Base-by-base conservation (phyloP, 2,888 invertebrate species). In the Spicauda simplicius region DNA sequence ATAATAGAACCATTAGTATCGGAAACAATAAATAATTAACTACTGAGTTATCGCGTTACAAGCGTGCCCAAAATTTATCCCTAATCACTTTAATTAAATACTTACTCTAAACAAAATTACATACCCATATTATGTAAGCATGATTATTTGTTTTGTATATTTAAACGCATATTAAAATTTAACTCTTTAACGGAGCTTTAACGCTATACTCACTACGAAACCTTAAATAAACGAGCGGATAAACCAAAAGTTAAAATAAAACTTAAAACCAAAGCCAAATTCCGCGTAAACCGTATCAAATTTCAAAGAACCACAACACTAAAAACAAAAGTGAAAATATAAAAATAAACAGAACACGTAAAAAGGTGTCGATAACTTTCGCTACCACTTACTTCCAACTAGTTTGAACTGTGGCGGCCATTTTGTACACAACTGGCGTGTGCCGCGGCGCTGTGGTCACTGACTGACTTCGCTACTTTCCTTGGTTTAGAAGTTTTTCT, bases 401-500 rank as follows among this genome's bases (percentile, higher is more conserved):
- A 57, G 70, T 73, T 71, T 73, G 68, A 48, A 91, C 82, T 56
- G 91, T 83, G 66, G 92, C 90, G 71, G 91, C 86, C 92, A 91
- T 90, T 67, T 57, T 78, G 25, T 25, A 25, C 77, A 73, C 74
- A 67, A 70, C 70, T 71, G 58, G 65, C 70, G 69, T 68, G 73
- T 70, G 62, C 61, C 72, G 70, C 75, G 73, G 70, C 67, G 62
- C 54, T 56, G 58, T 67, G 67, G 58, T 72, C 70, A 37, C 37
- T 37, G 45, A 45, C 64, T 61, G 18, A 48, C 60, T 71, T 60
- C 63, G 50, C 61, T 69, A 52, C 50, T 67, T 67, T 67, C 66
- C 66, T 56, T 56, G 45, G 61, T 50, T 48, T 61, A 65, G 37
- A 60, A 61, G 60, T 56, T 61, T 67, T 61, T 67, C 55, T 50